A percentile compares a stretch with the other conserved stretches of the same genome.
Evolutionary conservation across 2,888 invertebrate species (phyloP).

Genomic region (Eledone cirrhosa): DNA sequence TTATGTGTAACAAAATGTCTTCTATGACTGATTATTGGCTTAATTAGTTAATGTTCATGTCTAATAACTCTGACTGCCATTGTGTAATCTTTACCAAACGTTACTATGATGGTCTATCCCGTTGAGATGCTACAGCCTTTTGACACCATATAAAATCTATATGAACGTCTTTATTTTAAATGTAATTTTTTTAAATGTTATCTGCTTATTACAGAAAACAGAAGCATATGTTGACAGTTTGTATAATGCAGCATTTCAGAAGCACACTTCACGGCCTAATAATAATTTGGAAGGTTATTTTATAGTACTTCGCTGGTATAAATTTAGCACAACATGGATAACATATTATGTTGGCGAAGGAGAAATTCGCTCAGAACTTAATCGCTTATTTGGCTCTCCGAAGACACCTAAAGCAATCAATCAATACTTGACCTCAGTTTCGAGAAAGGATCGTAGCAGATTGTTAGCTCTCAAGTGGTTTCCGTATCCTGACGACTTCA

Average conservation of each 20-base stretch:
- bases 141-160: too few species aligned
- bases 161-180: background rate
- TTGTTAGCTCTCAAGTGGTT: conserved; percentile 1
- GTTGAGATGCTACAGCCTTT: too few species aligned
- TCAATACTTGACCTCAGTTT: conserved; percentile 5
- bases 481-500: conserved; percentile 11
- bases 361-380: background rate
- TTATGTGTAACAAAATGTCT: too few species aligned
- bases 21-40: too few species aligned
- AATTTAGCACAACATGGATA: background rate
- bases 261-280: background rate
- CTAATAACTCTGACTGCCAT: too few species aligned
- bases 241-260: background rate
- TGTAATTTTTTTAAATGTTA: background rate
- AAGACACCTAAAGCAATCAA: conserved; percentile 3
- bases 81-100: too few species aligned
- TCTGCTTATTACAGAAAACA: background rate
- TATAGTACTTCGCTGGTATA: conserved; percentile 16
- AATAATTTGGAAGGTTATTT: background rate
- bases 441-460: background rate
- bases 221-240: conserved; percentile 7
- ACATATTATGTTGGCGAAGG: background rate
- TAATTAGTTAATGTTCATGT: too few species aligned
- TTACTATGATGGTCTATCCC: too few species aligned
- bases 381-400: background rate